Percentiles rank a stretch among this genome's conserved stretches.
Evolutionary conservation across 2,113 vertebrate genomes (phyloP).

Genomic region (Chlamydotis undulata): DNA sequence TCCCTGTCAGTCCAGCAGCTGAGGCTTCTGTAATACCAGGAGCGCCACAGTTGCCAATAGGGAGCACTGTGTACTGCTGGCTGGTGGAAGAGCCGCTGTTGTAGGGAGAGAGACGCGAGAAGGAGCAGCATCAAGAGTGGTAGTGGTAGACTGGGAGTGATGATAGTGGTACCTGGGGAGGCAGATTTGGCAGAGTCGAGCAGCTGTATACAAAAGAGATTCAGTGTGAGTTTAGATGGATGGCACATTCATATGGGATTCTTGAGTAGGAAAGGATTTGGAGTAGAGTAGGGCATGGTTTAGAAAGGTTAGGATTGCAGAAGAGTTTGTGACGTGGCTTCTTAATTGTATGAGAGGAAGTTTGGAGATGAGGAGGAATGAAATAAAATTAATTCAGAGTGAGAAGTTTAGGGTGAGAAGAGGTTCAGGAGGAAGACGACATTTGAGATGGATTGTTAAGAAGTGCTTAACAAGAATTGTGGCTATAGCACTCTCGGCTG

Average conservation of each 20-base stretch:
- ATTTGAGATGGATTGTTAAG: not conserved
- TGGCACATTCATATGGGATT: not conserved
- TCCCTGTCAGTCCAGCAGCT: not conserved
- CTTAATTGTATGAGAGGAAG: not conserved
- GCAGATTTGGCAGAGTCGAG: not conserved
- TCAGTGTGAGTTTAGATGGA: not conserved
- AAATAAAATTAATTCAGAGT: not conserved
- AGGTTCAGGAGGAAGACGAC: not conserved
- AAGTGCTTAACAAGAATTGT: not conserved
- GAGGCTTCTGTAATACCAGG: not conserved
- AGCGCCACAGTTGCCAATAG: not conserved
- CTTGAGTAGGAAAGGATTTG: not conserved
- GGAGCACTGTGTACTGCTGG: not conserved
- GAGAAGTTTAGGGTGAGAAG: not conserved
- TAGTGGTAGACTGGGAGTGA: not conserved
- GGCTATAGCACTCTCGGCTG: not conserved
- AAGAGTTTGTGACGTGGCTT: not conserved
- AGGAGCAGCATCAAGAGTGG: not conserved
- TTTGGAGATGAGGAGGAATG: not conserved
- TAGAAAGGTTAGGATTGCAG: not conserved
- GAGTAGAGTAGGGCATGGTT: not conserved
- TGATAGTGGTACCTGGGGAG: not conserved
- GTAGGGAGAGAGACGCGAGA: not conserved
- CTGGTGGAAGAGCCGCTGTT: not conserved
- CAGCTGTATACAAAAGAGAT: not conserved